Conservation (phyloP, 2,797 vertebrate species). For the Mus spretus region DNA sequence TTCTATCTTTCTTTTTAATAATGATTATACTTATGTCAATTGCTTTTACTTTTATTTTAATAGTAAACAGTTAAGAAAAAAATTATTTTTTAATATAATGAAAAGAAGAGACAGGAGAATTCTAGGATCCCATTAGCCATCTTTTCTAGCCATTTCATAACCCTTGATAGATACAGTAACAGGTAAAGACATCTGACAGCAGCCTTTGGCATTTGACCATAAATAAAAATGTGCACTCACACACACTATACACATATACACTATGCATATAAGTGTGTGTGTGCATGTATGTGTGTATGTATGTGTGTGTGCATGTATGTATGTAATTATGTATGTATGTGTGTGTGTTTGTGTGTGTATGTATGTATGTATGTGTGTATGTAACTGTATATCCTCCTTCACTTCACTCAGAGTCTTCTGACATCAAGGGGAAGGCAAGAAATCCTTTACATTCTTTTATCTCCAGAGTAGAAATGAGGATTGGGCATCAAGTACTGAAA, state of each 20-base stretch:
- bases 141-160: background rate
- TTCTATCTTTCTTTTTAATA: background rate
- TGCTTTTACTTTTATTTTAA: conserved; percentile 33
- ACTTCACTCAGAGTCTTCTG: background rate
- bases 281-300: too few relatives aligned
- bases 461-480: background rate
- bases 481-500: background rate
- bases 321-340: too few relatives aligned
- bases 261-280: background rate
- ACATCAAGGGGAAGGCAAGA: background rate
- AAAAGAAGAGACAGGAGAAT: background rate
- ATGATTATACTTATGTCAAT: background rate
- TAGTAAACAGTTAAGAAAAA: background rate
- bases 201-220: background rate
- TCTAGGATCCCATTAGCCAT: background rate
- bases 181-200: too few relatives aligned
- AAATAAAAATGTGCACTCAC: background rate
- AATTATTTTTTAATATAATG: background rate
- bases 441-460: background rate
- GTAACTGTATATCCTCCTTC: background rate
- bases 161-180: background rate
- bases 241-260: background rate
- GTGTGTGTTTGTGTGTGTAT: too few relatives aligned
- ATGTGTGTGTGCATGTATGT: too few relatives aligned
- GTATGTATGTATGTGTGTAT: too few relatives aligned